Percentiles rank a stretch among this genome's conserved stretches.
phyloP scores from a whole-genome alignment of 2,113 vertebrate genomes.

The Myiagra hebetior region DNA sequence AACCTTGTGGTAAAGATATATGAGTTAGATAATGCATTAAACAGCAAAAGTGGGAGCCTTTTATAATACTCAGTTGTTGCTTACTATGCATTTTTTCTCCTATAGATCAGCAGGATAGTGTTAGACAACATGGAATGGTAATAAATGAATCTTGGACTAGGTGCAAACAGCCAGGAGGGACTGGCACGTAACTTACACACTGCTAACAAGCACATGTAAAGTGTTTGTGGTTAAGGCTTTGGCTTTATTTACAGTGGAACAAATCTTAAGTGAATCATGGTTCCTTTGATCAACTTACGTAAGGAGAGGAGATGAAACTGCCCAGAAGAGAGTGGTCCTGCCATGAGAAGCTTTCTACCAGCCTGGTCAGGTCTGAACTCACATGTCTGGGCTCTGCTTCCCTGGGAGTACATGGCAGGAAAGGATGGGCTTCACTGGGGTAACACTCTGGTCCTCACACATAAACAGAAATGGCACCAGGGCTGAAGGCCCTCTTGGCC shows the following conservation, averaged over 20 bases:
- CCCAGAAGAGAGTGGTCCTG: background rate
- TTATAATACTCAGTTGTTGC: background rate
- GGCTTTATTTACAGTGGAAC: background rate
- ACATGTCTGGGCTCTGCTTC: background rate
- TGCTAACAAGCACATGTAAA: background rate
- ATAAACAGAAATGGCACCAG: background rate
- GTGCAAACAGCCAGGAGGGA: background rate
- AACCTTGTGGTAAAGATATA: background rate
- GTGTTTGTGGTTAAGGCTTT: background rate
- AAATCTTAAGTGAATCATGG: background rate
- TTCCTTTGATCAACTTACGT: background rate
- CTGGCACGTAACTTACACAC: background rate
- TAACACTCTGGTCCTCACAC: background rate
- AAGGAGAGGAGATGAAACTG: background rate
- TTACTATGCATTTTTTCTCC: background rate
- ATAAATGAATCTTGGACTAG: background rate
- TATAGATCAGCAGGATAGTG: background rate
- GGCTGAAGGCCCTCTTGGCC: background rate
- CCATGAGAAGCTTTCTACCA: background rate
- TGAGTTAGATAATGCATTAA: background rate
- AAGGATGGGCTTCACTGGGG: background rate
- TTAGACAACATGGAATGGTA: background rate
- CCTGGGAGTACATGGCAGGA: background rate
- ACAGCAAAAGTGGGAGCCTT: background rate
- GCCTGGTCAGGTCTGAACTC: background rate